Base-by-base conservation (phyloP, 2,797 vertebrate species). In the Xenentodon cancila region DNA sequence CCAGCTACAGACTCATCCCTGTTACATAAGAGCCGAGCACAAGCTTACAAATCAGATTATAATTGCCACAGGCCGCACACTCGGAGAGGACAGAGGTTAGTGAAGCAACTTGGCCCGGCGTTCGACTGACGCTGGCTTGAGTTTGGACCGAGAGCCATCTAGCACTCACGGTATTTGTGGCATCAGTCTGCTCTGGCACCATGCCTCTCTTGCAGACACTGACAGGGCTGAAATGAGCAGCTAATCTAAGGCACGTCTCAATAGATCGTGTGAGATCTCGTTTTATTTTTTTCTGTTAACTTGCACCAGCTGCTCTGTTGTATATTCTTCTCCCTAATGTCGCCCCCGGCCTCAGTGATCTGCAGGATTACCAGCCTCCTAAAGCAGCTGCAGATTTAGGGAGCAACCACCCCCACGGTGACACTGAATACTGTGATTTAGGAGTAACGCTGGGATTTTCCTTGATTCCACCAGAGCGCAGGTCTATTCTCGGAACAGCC, bases 21-120 rank as follows among this genome's bases (percentile, higher is more conserved):
- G 70, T 93, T 92, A 90, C 87, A 69, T 91, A 93, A 92, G 76
- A 87, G 77, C 80, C 78, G 62, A 67, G 79, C 78, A 73, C 57
- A 80, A 72, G 86, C 82, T 90, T 90, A 87, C 84, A 78, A 85
- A 88, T 86, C 88, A 91, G 88, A 91, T 91, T 89, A 89, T 64
- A 73, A 84, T 62, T 52, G 52, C 84, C 64, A 76, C 40, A 12
- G 64, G 75, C 80, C 72, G 48, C 72, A 75, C 78, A 73, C 77
- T 73, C 49, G 20, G 9, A 55, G 58, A 75, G 74, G 68, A 81
- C 69, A 73, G 82, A 79, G 82, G 82, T 88, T 86, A 83, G 80
- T 71, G 80, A 86, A 82, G 83, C 84, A 76, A 48, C 79, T 37
- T 68, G 61, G 68, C 25, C 51, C 20, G 59, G 52, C 76, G 32